Conservation (phyloP, 2,797 vertebrate species). For the Tenualosa ilisha region DNA sequence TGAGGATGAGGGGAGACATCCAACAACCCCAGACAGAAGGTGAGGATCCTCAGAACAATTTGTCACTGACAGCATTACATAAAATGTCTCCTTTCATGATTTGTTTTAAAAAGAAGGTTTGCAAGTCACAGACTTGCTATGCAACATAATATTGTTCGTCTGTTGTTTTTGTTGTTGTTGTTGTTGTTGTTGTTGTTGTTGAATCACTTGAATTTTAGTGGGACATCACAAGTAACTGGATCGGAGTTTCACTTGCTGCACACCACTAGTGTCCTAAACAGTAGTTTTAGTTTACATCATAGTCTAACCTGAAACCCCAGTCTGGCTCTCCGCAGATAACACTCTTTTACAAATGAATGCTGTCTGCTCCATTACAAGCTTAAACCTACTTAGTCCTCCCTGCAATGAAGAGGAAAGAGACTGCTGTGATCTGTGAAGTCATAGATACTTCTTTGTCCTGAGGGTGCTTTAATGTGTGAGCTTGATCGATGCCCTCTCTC, state of each 20-base stretch:
- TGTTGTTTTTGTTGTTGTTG: background rate
- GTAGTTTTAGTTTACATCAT: background rate
- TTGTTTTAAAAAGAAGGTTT: background rate
- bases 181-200: background rate
- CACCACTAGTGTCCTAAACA: background rate
- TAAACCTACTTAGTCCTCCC: slow-evolving; percentile 8
- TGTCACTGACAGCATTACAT: background rate
- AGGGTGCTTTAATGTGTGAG: slow-evolving; percentile 13
- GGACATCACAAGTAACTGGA: background rate
- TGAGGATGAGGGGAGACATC: slow-evolving; percentile 72
- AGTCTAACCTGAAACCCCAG: background rate
- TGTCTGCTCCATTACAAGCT: slow-evolving; percentile 26
- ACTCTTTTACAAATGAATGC: slow-evolving; percentile 2
- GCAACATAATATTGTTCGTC: background rate
- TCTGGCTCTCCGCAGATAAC: background rate
- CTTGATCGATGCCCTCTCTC: slow-evolving; percentile 30
- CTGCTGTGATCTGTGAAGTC: slow-evolving; percentile 6
- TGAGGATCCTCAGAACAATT: slow-evolving; percentile 55
- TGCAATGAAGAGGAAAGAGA: background rate
- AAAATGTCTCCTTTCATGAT: background rate
- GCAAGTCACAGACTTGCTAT: background rate
- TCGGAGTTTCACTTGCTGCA: background rate
- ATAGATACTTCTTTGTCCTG: background rate
- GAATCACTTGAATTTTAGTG: background rate
- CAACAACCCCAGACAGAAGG: slow-evolving; percentile 76